phyloP scores from a whole-genome alignment of 2,888 invertebrate genomes.

The Ophion ellenae region DNA sequence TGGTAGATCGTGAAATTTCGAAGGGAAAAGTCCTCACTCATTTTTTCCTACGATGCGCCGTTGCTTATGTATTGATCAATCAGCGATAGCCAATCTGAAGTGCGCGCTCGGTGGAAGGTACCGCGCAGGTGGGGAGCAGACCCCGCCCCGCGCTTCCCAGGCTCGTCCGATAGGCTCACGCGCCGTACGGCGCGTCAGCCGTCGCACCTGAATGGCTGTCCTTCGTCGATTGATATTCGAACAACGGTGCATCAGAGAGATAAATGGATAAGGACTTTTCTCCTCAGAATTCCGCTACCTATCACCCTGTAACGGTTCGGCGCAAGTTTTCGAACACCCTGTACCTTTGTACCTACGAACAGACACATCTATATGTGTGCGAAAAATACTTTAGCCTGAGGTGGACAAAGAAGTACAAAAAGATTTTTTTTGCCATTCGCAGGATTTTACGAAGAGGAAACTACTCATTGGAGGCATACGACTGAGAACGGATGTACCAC shows the following conservation, averaged over 20 bases:
- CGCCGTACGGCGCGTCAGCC: no score
- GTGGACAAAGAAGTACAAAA: not conserved
- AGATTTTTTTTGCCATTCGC: constrained; percentile 3
- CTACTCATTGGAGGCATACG: not conserved
- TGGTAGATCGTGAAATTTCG: not conserved
- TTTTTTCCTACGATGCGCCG: not conserved
- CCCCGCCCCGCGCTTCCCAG: no score
- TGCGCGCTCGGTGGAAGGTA: no score
- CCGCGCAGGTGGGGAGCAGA: no score
- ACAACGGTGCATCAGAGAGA: no score
- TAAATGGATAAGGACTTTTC: no score
- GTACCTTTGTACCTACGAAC: not conserved
- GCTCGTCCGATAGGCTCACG: no score
- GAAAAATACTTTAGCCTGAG: not conserved
- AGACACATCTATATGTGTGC: not conserved
- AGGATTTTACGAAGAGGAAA: constrained; percentile 6
- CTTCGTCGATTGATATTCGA: no score
- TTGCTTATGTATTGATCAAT: not conserved
- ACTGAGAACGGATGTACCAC: constrained; percentile 22
- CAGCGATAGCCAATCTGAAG: not conserved
- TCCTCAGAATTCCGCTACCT: no score
- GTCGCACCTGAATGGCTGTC: no score
- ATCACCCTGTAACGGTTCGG: no score
- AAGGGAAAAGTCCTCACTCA: not conserved
- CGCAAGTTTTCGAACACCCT: not conserved